Evolutionary conservation across 1,140 invertebrate species (phyloP), one percentile per base, ranked within the genome.

Genomic region (Theocolax elegans): DNA sequence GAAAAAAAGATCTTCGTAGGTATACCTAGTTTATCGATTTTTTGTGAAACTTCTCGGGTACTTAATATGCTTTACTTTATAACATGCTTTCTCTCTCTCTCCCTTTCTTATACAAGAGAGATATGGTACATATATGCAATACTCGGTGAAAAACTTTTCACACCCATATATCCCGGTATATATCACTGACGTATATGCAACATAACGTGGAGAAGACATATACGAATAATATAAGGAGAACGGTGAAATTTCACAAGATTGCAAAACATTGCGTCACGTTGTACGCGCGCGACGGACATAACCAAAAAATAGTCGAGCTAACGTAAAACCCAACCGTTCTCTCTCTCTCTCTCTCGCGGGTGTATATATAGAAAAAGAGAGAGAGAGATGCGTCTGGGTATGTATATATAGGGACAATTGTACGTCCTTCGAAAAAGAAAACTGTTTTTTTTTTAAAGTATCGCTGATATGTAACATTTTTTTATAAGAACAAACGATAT

Each of bases 1-100:
- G n/a, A 54, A 58, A 60, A 49, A 60, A 48, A 60, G 3, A 68
- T 68, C 66, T 60, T 68, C 31, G 44, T 68, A n/a, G n/a, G n/a
- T n/a, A n/a, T n/a, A n/a, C 23, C 31, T 31, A 56, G 35, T 29
- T 35, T 60, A 68, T 68, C n/a, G 46, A 68, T 60, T n/a, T n/a
- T n/a, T 53, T 9, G 31, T 49, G 27, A 49, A 64, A 27, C 29
- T 64, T 2, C n/a, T 44, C 23, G 4, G 4, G 31, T 35, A n/a
- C n/a, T n/a, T n/a, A n/a, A n/a, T n/a, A n/a, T n/a, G n/a, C n/a
- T n/a, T n/a, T n/a, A n/a, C n/a, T n/a, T n/a, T n/a, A n/a, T n/a
- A n/a, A n/a, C n/a, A n/a, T n/a, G n/a, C n/a, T n/a, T 21, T 49
- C 46, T 49, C 46, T 49, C 21, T 44, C 42, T 44, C n/a, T 44